Conservation (phyloP, 1,140 invertebrate species). For the Stegodyphus dumicola region DNA sequence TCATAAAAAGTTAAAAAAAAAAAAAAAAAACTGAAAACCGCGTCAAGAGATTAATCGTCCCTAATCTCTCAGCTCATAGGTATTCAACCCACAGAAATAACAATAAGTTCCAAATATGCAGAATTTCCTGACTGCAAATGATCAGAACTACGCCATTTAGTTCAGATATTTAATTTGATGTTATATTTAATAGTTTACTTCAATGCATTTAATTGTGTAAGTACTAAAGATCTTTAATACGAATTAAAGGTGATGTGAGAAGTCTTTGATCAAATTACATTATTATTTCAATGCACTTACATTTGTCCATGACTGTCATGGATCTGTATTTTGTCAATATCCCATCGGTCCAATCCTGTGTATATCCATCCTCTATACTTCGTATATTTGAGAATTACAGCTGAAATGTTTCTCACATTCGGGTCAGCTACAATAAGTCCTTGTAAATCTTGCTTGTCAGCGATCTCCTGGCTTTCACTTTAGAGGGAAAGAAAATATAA, state of each 20-base stretch:
- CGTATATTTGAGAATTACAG: slow-evolving; percentile 82
- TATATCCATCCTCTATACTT: slow-evolving; percentile 92
- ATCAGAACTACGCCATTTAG: no score
- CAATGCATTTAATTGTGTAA: no score
- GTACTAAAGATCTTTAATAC: background rate
- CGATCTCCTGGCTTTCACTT: slow-evolving; percentile 82
- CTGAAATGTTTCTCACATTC: slow-evolving; percentile 78
- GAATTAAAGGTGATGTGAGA: background rate
- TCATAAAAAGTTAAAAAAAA: no score
- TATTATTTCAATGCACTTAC: slow-evolving; percentile 68
- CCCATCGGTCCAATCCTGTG: slow-evolving; percentile 78
- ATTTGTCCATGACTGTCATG: slow-evolving; percentile 86
- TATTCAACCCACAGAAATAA: no score
- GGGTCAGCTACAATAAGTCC: slow-evolving; percentile 87
- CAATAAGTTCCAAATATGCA: no score
- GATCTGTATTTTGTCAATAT: slow-evolving; percentile 83
- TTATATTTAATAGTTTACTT: no score
- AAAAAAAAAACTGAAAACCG: no score
- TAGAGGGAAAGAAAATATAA: slow-evolving; percentile 35
- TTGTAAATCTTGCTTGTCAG: slow-evolving; percentile 60
- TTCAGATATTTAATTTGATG: no score
- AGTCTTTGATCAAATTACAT: background rate
- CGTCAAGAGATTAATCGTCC: no score
- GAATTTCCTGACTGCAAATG: no score
- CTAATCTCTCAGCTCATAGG: no score